Conservation (phyloP, 2,888 invertebrate genomes). For the Pollenia griseotomentosa region DNA sequence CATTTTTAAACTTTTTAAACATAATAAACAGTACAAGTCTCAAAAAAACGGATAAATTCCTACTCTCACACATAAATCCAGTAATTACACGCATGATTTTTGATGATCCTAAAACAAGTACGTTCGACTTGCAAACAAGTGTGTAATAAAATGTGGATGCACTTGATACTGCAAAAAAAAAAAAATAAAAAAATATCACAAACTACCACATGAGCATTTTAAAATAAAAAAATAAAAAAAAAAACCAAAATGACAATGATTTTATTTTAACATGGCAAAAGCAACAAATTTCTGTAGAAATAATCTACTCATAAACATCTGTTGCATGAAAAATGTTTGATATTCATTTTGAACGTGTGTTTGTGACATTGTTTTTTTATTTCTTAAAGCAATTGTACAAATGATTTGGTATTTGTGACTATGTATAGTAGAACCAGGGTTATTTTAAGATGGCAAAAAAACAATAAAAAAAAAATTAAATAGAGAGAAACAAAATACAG, state of each 20-base stretch:
- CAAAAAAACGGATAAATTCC: slow-evolving; percentile 10
- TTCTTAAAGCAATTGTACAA: slow-evolving; percentile 63
- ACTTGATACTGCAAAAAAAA: slow-evolving; percentile 79
- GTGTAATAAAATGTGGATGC: slow-evolving; percentile 82
- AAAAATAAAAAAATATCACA: slow-evolving; percentile 55
- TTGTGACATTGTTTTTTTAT: slow-evolving; percentile 35
- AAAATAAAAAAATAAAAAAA: slow-evolving; percentile 68
- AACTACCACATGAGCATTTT: slow-evolving; percentile 58
- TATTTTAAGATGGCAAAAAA: slow-evolving; percentile 52
- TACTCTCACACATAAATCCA: slow-evolving; percentile 3
- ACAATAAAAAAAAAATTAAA: not conserved
- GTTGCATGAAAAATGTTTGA: slow-evolving; percentile 69
- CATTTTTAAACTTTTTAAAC: not conserved
- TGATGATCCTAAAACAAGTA: slow-evolving; percentile 60
- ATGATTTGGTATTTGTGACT: slow-evolving; percentile 69
- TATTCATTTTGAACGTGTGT: slow-evolving; percentile 15
- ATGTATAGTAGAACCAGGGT: slow-evolving; percentile 69
- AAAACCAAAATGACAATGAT: slow-evolving; percentile 66
- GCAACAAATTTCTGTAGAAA: slow-evolving; percentile 44
- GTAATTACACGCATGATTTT: slow-evolving; percentile 62
- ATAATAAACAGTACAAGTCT: slow-evolving; percentile 8
- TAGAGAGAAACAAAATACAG: slow-evolving; percentile 52
- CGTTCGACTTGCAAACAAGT: slow-evolving; percentile 17
- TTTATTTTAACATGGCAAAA: slow-evolving; percentile 65
- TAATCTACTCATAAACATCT: slow-evolving; percentile 54